phyloP scores from a whole-genome alignment of 2,888 invertebrate genomes.

The Mantis religiosa region DNA sequence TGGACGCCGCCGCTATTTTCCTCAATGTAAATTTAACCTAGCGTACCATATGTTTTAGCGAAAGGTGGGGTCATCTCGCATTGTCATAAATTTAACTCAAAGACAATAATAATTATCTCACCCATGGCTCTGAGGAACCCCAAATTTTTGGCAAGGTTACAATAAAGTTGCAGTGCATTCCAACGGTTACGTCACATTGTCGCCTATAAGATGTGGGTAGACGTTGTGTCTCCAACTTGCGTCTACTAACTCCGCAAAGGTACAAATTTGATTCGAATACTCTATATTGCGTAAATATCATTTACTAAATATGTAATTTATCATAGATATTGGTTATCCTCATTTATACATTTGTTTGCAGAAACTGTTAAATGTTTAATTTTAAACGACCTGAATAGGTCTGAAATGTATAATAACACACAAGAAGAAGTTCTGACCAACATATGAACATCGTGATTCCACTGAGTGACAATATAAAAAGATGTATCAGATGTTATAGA shows the following conservation, averaged over 20 bases:
- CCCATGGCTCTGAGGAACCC: background rate
- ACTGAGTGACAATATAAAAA: no score
- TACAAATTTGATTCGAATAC: no score
- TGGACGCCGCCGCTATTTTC: background rate
- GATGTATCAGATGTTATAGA: no score
- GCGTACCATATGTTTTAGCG: background rate
- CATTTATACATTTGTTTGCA: no score
- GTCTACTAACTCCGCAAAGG: background rate
- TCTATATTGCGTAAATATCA: no score
- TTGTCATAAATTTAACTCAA: background rate
- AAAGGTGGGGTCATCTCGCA: background rate
- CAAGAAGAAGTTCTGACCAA: no score
- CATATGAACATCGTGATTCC: no score
- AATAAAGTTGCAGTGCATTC: background rate
- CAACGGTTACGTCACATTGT: background rate
- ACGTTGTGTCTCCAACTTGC: background rate
- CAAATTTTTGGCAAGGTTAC: background rate
- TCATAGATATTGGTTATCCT: no score
- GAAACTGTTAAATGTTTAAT: no score
- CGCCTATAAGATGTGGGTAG: background rate
- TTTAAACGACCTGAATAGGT: no score
- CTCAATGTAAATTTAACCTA: background rate
- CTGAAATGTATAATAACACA: no score
- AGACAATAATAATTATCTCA: background rate
- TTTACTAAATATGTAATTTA: no score